Percentiles rank a stretch among this genome's conserved stretches.
Conservation (phyloP, 2,113 vertebrate genomes). For the Sapayoa aenigma region DNA sequence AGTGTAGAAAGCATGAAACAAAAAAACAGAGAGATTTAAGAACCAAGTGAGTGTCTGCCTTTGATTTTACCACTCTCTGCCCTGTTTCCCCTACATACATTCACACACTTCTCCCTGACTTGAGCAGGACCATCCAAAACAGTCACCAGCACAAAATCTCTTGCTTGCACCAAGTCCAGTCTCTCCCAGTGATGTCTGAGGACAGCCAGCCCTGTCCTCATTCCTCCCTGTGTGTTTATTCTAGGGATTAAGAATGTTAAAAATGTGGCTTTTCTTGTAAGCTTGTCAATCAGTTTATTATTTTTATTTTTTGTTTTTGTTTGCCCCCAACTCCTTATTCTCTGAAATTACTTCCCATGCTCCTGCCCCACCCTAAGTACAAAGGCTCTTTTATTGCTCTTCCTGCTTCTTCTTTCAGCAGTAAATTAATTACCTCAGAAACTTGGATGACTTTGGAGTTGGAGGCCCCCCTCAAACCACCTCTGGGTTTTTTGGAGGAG, state of each 20-base stretch:
- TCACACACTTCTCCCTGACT: neutral
- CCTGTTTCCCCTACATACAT: neutral
- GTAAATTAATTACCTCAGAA: slow-evolving; percentile 48
- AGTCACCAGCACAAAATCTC: neutral
- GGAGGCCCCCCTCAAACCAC: neutral
- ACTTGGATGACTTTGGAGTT: slow-evolving; percentile 28
- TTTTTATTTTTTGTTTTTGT: slow-evolving; percentile 52
- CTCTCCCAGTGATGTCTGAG: neutral
- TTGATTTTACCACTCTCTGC: neutral
- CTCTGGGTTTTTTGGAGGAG: neutral
- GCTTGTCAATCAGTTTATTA: slow-evolving; percentile 43
- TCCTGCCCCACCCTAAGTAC: slow-evolving; percentile 32
- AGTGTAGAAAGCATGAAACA: neutral
- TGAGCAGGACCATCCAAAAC: neutral
- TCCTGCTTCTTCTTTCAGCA: slow-evolving; percentile 41
- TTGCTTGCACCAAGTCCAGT: neutral
- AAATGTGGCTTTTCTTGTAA: slow-evolving; percentile 43
- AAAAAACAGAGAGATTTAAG: neutral
- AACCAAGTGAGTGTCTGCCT: neutral
- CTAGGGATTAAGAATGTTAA: slow-evolving; percentile 39
- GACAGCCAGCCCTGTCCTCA: neutral
- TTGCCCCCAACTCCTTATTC: slow-evolving; percentile 11
- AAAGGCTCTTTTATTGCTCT: slow-evolving; percentile 53
- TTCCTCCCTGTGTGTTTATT: slow-evolving; percentile 3
- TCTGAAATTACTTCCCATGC: neutral